These are phyloP conservation scores for Chrysomela aeneicollis DNA, from an alignment of 2,888 invertebrate species.

Conservation along the genomic window DNA sequence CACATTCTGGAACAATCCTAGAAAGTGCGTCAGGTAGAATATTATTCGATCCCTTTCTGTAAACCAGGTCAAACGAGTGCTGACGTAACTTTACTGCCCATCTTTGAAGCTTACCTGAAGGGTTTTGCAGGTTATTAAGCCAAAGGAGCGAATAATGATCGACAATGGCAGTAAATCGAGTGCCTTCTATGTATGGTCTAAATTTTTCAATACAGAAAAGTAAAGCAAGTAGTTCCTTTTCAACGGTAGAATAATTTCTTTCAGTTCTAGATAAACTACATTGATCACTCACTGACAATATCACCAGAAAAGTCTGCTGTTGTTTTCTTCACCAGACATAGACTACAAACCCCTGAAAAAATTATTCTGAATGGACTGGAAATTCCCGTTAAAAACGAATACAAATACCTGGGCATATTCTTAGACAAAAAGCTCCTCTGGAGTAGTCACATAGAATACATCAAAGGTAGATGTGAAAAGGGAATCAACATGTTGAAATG, in stretches of 20 bases:
- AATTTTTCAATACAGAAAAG: conserved; percentile 42
- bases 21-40: conserved; percentile 26
- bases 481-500: too few species aligned
- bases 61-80: conserved; percentile 23
- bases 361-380: too few species aligned
- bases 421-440: too few species aligned
- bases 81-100: conserved; percentile 23
- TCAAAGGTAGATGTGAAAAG: too few species aligned
- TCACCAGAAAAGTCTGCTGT: too few species aligned
- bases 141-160: conserved; percentile 44
- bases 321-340: too few species aligned
- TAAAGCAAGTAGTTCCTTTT: conserved; percentile 45
- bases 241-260: conserved; percentile 44
- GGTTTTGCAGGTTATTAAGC: conserved; percentile 29
- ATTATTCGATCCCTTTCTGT: conserved; percentile 23
- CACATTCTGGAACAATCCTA: neutral
- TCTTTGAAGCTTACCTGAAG: conserved; percentile 21
- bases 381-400: too few species aligned
- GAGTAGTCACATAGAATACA: too few species aligned
- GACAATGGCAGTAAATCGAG: conserved; percentile 40
- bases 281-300: too few species aligned
- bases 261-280: conserved; percentile 43
- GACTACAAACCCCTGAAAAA: too few species aligned
- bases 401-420: too few species aligned
- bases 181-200: conserved; percentile 38